Percentiles rank a stretch among this genome's conserved stretches.
phyloP scores from a whole-genome alignment of 64 coral and sea anemone genomes.

The Montipora capricornis region DNA sequence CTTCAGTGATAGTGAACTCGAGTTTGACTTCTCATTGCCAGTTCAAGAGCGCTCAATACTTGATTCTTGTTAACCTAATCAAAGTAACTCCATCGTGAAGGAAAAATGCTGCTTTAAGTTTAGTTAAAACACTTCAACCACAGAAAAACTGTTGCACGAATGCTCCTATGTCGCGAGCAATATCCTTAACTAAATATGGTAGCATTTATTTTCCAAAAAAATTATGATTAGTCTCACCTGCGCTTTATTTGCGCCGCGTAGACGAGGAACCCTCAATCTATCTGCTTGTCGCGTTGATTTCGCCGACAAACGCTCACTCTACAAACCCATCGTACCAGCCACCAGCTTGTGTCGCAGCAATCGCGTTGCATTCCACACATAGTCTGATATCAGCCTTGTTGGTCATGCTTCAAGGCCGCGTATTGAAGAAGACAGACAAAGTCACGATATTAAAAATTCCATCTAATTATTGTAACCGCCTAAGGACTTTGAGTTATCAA shows the following conservation, averaged over 20 bases:
- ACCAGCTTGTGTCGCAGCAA: neutral
- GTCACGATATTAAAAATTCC: constrained; percentile 13
- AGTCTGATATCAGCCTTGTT: neutral
- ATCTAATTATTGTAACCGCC: neutral
- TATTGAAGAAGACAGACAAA: neutral
- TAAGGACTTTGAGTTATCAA: neutral
- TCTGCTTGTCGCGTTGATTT: neutral
- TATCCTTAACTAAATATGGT: no score
- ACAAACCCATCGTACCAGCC: neutral
- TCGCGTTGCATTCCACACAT: constrained; percentile 22
- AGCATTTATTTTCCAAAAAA: no score
- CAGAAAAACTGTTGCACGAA: neutral
- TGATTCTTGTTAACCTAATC: neutral
- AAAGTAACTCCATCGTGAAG: neutral
- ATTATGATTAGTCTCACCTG: neutral
- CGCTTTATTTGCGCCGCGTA: neutral
- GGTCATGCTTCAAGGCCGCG: constrained; percentile 11
- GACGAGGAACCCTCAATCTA: neutral
- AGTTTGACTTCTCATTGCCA: no score
- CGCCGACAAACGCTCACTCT: neutral
- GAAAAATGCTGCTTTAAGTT: neutral
- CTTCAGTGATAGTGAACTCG: no score
- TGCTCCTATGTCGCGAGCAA: neutral
- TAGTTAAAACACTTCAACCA: neutral
- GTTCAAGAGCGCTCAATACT: neutral